A percentile compares a stretch with the other conserved stretches of the same genome.
These are phyloP conservation scores for Chondrosia reniformis DNA, from an alignment of 37 sponge, comb jelly and placozoan genomes.

Conservation along the genomic window DNA sequence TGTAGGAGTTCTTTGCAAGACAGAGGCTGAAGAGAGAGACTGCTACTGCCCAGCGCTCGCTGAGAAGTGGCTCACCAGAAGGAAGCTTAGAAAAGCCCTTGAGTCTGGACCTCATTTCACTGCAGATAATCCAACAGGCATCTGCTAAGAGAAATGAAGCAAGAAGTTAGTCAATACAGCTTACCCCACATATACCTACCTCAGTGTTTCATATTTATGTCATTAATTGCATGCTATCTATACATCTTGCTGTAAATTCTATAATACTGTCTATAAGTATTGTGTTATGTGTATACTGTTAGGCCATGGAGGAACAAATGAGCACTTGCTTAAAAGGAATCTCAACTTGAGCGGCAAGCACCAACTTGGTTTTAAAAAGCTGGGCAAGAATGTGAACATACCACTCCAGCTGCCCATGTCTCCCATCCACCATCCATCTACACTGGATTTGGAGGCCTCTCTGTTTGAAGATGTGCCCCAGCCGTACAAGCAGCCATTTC, in stretches of 20 bases:
- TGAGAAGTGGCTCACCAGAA: slow-evolving; percentile 2
- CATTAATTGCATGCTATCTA: too few species aligned
- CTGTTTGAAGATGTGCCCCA: too few species aligned
- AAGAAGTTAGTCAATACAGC: not conserved
- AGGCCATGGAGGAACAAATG: too few species aligned
- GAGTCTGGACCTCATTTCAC: slow-evolving; percentile 8
- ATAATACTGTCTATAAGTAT: too few species aligned
- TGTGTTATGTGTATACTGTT: too few species aligned
- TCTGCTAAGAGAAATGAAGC: not conserved
- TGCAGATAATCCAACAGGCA: slow-evolving; percentile 11
- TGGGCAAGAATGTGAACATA: not conserved
- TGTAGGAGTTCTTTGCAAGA: slow-evolving; percentile 68
- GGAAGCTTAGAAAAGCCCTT: slow-evolving; percentile 12
- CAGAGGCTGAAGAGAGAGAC: slow-evolving; percentile 22
- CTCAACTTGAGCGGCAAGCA: slow-evolving; percentile 6
- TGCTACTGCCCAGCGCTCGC: not conserved
- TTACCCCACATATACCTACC: not conserved
- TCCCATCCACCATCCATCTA: slow-evolving; percentile 58
- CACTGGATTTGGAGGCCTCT: slow-evolving; percentile 44
- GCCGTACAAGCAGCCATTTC: too few species aligned
- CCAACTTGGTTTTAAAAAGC: not conserved
- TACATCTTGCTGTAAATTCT: too few species aligned
- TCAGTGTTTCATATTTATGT: not conserved
- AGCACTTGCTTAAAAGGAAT: too few species aligned
- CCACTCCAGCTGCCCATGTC: slow-evolving; percentile 72